These are phyloP conservation scores for Microchrysa polita DNA, from an alignment of 2,888 invertebrate species.

Conservation along the genomic window DNA sequence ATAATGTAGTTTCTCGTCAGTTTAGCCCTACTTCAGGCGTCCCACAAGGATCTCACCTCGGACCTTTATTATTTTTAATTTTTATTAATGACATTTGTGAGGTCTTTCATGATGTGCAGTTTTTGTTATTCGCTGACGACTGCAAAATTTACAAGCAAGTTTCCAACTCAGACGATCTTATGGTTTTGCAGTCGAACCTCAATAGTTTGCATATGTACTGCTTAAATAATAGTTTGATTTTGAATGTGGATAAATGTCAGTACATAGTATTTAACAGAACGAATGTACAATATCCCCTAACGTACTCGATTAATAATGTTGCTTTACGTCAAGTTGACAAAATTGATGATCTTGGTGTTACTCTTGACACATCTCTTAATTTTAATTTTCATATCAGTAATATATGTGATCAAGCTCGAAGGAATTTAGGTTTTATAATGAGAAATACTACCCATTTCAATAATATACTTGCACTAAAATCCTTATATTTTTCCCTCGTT, in stretches of 20 bases:
- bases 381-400: too few relatives aligned
- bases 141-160: background rate
- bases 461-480: too few relatives aligned
- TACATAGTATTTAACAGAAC: too few relatives aligned
- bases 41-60: background rate
- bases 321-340: too few relatives aligned
- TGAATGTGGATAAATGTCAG: background rate
- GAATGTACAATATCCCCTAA: too few relatives aligned
- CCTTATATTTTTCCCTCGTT: too few relatives aligned
- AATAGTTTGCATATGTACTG: background rate
- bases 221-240: background rate
- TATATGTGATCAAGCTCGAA: too few relatives aligned
- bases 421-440: too few relatives aligned
- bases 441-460: too few relatives aligned
- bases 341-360: too few relatives aligned
- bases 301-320: too few relatives aligned
- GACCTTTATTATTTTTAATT: background rate
- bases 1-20: background rate
- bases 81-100: background rate
- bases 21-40: background rate
- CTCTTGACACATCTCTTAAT: too few relatives aligned
- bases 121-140: background rate
- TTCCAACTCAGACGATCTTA: background rate
- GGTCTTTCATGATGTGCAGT: background rate
- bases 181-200: background rate